A percentile compares a stretch with the other conserved stretches of the same genome.
Conservation (phyloP, 2,888 invertebrate genomes). For the Netelia melanura region DNA sequence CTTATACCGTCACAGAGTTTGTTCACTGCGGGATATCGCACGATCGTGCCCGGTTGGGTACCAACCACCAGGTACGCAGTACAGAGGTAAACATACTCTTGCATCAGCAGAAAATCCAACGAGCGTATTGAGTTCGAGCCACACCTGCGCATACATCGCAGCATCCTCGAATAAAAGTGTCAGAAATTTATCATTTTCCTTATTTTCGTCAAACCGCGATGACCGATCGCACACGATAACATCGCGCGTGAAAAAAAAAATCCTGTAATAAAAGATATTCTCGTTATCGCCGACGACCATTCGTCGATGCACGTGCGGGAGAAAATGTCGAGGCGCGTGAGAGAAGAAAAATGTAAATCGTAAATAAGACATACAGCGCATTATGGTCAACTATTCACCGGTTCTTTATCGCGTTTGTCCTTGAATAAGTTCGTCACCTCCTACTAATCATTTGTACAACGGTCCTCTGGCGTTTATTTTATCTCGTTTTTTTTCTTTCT, state of each 20-base stretch:
- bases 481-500: constrained; percentile 2
- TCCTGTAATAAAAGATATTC: background rate
- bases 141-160: background rate
- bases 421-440: constrained; percentile 37
- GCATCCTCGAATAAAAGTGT: background rate
- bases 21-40: constrained; percentile 58
- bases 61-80: constrained; percentile 35
- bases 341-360: constrained; percentile 43
- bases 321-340: constrained; percentile 53
- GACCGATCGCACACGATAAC: too few species aligned
- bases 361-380: constrained; percentile 56
- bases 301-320: background rate
- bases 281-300: background rate
- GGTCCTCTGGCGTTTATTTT: constrained; percentile 22
- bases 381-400: constrained; percentile 35
- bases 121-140: constrained; percentile 33
- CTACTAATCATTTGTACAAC: constrained; percentile 48
- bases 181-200: constrained; percentile 37
- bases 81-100: constrained; percentile 30
- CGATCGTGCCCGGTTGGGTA: constrained; percentile 53
- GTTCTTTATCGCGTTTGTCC: constrained; percentile 40
- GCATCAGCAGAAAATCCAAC: constrained; percentile 15
- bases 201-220: constrained; percentile 25
- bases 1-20: constrained; percentile 48
- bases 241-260: background rate